These are phyloP conservation scores for Drosophila picticornis DNA, from an alignment of 2,888 invertebrate species.

Conservation along the genomic window DNA sequence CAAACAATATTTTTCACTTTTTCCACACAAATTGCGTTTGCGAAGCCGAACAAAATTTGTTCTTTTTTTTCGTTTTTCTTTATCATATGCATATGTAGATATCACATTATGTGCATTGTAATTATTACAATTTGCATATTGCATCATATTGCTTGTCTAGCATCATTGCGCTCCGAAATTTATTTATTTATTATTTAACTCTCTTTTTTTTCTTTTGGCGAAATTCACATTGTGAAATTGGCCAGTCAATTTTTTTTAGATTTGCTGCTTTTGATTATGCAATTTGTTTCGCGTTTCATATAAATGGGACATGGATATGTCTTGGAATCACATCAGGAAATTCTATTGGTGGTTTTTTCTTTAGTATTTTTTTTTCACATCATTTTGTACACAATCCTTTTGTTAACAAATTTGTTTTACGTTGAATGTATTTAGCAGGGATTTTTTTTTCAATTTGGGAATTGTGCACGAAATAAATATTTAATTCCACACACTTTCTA, in stretches of 20 bases:
- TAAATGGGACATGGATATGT: conserved; percentile 55
- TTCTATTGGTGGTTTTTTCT: conserved; percentile 12
- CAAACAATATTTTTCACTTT: conserved; percentile 70
- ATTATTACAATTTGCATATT: conserved; percentile 37
- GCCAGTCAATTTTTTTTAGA: conserved; percentile 59
- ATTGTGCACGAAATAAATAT: background rate
- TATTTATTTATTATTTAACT: conserved; percentile 12
- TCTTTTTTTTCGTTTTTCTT: background rate
- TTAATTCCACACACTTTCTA: background rate
- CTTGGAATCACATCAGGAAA: conserved; percentile 49
- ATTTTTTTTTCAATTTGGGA: background rate
- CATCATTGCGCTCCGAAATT: conserved; percentile 47
- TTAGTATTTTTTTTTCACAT: conserved; percentile 9
- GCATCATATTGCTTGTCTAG: conserved; percentile 28
- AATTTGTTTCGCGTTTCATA: conserved; percentile 41
- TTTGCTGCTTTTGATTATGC: conserved; percentile 50
- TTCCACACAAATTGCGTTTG: conserved; percentile 84
- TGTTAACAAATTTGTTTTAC: background rate
- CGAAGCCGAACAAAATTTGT: conserved; percentile 52
- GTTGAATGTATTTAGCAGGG: conserved; percentile 5
- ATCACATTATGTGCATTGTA: conserved; percentile 47
- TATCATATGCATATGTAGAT: conserved; percentile 7
- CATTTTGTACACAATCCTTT: conserved; percentile 13
- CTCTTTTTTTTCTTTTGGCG: conserved; percentile 55
- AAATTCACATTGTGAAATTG: conserved; percentile 76